Percentiles rank a stretch among this genome's conserved stretches.
These are phyloP conservation scores for Pseudachorutes palmiensis DNA, from an alignment of 1,140 invertebrate genomes.

Conservation along the genomic window DNA sequence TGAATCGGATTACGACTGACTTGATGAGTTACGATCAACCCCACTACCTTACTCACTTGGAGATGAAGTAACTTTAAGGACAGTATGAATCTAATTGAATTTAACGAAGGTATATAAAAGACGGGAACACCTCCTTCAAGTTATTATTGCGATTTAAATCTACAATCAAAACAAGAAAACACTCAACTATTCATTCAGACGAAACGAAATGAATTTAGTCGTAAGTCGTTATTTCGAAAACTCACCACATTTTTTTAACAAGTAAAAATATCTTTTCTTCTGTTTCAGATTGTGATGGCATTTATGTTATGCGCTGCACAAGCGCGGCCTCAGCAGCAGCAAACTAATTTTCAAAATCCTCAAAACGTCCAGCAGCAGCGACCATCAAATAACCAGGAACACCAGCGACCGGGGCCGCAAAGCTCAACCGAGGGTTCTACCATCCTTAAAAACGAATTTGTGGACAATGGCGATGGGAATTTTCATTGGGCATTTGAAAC, in stretches of 20 bases:
- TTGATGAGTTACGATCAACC: no score
- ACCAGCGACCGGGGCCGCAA: background rate
- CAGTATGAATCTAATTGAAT: background rate
- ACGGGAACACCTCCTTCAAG: background rate
- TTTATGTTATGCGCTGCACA: no score
- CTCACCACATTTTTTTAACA: no score
- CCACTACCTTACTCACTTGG: no score
- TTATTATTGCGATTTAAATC: background rate
- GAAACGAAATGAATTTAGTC: no score
- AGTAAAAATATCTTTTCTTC: no score
- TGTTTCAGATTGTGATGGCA: no score
- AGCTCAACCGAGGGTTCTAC: background rate
- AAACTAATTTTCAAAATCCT: no score
- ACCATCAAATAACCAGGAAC: background rate
- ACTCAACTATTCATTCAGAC: background rate
- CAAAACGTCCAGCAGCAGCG: background rate
- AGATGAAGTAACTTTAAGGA: background rate
- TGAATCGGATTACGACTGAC: background rate
- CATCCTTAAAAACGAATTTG: background rate
- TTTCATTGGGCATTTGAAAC: conserved; percentile 7
- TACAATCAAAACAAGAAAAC: background rate
- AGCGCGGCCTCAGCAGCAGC: conserved; percentile 1
- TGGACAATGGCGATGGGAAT: background rate
- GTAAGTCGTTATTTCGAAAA: no score
- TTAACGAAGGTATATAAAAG: background rate